These are phyloP conservation scores for Phaethon lepturus DNA, from an alignment of 2,113 vertebrate species.

Conservation along the genomic window DNA sequence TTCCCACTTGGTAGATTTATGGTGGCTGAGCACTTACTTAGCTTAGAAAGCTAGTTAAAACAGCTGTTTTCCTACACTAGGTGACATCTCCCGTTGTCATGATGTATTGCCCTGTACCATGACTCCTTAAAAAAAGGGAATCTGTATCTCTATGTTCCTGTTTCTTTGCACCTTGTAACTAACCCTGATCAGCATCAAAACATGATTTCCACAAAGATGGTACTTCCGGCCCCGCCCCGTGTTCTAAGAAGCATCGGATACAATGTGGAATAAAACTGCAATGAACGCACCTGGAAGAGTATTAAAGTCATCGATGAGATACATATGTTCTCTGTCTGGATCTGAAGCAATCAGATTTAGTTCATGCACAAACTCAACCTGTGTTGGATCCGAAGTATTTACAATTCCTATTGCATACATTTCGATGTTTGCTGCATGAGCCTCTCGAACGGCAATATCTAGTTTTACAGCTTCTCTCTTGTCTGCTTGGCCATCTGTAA, in stretches of 20 bases:
- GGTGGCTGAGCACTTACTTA: background rate
- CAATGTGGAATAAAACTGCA: background rate
- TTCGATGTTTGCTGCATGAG: conserved; percentile 89
- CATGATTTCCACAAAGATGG: background rate
- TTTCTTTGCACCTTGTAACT: background rate
- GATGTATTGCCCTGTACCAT: background rate
- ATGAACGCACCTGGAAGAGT: conserved; percentile 82
- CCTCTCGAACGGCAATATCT: conserved; percentile 86
- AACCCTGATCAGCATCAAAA: background rate
- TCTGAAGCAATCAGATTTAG: conserved; percentile 93
- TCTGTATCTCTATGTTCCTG: background rate
- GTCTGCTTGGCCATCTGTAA: conserved; percentile 90
- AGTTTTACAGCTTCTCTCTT: conserved; percentile 88
- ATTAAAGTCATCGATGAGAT: conserved; percentile 90
- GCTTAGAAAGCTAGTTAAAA: background rate
- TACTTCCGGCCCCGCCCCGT: background rate
- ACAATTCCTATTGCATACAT: conserved; percentile 92
- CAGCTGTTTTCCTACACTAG: background rate
- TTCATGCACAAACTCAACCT: conserved; percentile 84
- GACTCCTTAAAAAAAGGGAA: background rate
- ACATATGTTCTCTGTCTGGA: conserved; percentile 90
- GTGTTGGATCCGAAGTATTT: conserved; percentile 86
- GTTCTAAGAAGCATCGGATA: background rate
- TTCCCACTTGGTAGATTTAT: background rate
- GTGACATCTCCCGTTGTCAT: fast-evolving